These are phyloP conservation scores for Diogma glabrata DNA, from an alignment of 2,888 invertebrate genomes.

Conservation along the genomic window DNA sequence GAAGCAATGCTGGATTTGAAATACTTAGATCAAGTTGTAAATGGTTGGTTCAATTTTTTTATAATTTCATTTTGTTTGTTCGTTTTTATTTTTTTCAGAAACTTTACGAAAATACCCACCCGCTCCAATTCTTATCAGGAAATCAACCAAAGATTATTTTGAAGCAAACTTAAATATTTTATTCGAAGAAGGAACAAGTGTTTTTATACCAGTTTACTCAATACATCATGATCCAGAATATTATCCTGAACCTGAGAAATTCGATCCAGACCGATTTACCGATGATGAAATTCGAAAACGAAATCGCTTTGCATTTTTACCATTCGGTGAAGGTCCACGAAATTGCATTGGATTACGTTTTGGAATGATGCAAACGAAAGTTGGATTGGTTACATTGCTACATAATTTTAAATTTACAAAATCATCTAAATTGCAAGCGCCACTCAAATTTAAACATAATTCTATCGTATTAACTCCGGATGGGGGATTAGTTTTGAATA, in stretches of 20 bases:
- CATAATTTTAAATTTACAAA: conserved; percentile 25
- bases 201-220: conserved; percentile 24
- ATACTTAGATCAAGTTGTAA: conserved; percentile 36
- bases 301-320: conserved; percentile 26
- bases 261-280: conserved; percentile 30
- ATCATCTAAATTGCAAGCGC: conserved; percentile 15
- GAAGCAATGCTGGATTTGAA: conserved; percentile 36
- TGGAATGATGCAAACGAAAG: conserved; percentile 30
- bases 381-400: conserved; percentile 26
- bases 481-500: conserved; percentile 8
- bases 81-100: conserved; percentile 24
- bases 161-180: conserved; percentile 21
- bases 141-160: conserved; percentile 30
- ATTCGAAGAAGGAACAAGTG: conserved; percentile 22
- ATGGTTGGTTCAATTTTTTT: too few relatives aligned
- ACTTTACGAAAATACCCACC: conserved; percentile 37
- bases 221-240: conserved; percentile 29
- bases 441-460: conserved; percentile 3
- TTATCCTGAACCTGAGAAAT: conserved; percentile 29
- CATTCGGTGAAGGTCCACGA: conserved; percentile 31
- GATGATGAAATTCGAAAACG: conserved; percentile 22
- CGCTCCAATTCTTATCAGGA: conserved; percentile 32
- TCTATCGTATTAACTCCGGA: conserved; percentile 9
- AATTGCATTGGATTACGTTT: conserved; percentile 33
- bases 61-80: too few relatives aligned